These are phyloP conservation scores for Labeo rohita DNA, from an alignment of 2,113 vertebrate genomes.

Conservation along the genomic window DNA sequence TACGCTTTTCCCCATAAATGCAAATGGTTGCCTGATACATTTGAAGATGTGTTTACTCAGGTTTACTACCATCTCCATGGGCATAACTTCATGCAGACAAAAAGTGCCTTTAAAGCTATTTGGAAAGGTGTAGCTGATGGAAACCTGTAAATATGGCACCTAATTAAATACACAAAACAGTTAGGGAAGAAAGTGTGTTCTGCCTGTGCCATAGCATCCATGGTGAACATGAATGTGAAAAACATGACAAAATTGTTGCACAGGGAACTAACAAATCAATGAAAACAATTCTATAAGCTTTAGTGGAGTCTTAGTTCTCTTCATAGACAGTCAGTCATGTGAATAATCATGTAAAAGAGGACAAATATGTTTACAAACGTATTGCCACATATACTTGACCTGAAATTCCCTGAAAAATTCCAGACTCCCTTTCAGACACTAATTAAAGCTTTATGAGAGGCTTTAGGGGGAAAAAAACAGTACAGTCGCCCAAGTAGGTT, in stretches of 20 bases:
- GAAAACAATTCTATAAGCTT: not conserved
- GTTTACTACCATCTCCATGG: conserved; percentile 34
- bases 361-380: conserved; percentile 42
- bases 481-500: conserved; percentile 69
- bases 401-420: conserved; percentile 52
- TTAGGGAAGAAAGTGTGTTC: not conserved
- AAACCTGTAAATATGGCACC: conserved; percentile 34
- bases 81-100: not conserved
- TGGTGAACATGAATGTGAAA: conserved; percentile 47
- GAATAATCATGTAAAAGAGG: not conserved
- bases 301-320: not conserved
- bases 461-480: conserved; percentile 64
- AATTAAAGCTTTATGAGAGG: conserved; percentile 68
- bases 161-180: conserved; percentile 14
- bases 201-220: not conserved
- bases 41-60: conserved; percentile 46
- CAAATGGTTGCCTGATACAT: conserved; percentile 9
- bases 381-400: conserved; percentile 35
- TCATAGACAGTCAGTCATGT: not conserved
- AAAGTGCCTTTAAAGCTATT: not conserved
- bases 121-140: not conserved
- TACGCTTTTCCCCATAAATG: not conserved
- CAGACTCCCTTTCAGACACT: conserved; percentile 58
- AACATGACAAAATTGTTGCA: conserved; percentile 1
- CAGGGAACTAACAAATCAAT: not conserved